Base-by-base conservation (phyloP, 2,797 vertebrate species). In the Sebastes nivosus region DNA sequence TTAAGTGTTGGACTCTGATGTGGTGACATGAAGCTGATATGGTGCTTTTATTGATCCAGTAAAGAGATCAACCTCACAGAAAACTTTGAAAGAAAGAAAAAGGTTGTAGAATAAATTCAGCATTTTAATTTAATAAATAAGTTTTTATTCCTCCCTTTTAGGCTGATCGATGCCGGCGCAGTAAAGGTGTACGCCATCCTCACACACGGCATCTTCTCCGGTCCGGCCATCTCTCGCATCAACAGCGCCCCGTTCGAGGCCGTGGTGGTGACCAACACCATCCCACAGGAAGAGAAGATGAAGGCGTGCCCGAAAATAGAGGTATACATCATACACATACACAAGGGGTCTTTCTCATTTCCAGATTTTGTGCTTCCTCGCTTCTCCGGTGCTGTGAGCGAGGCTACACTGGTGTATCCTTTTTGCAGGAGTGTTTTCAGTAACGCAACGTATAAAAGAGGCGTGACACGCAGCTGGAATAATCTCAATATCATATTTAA, bases 241-340 rank as follows among this genome's bases (percentile, higher is more conserved):
- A 98, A 99, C 93, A 97, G 94, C 65, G 97, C 97, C 12, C 94
- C 97, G 0, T 98, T 98, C 72, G 98, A 99, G 89, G 98, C 98
- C 5, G 97, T 99, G 73, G 98, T 99, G 30, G 98, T 99, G 81
- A 99, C 97, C 70, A 99, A 98, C 94, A 99, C 98, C 82, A 99
- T 98, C 85, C 98, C 97, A 0, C 98, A 99, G 81, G 98, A 99
- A 58, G 98, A 98, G 87, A 98, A 98, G 91, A 99, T 99, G 96
- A 98, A 96, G 80, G 96, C 97, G 8, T 99, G 98, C 89, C 94
- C 97, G 1, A 99, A 98, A 95, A 98, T 99, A 89, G 97, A 99
- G 98, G 98, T 99, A 94, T 1, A 6, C 14, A 50, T 38, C 34
- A 12, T 2, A 5, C 34, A 34, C 30, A 30, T 3, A 0, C 11